Evolutionary conservation across 92 coral and sea anemone genomes (phyloP).

Genomic region (Scolanthus callimorphus): DNA sequence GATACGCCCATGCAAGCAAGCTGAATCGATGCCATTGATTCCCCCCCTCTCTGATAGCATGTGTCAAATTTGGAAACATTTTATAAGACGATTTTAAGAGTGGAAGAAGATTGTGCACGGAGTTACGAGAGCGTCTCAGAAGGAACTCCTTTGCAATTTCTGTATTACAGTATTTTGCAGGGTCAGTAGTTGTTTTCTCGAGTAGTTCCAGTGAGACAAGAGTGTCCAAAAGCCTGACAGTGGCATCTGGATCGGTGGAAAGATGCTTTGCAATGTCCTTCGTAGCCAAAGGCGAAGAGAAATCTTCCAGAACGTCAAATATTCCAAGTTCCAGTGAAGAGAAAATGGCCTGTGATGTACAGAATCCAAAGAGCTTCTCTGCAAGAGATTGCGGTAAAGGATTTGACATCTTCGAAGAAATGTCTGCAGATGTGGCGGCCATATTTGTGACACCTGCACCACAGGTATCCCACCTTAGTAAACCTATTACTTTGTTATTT

Average conservation of each 20-base stretch:
- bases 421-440: neutral
- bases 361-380: slow-evolving; percentile 17
- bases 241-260: slow-evolving; percentile 25
- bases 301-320: slow-evolving; percentile 17
- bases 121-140: slow-evolving; percentile 22
- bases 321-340: slow-evolving; percentile 39
- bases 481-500: neutral
- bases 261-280: slow-evolving; percentile 21
- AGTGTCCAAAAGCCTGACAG: slow-evolving; percentile 30
- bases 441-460: neutral
- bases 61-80: slow-evolving; percentile 26
- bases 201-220: slow-evolving; percentile 39
- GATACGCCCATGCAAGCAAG: neutral
- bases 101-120: slow-evolving; percentile 10
- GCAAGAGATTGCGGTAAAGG: neutral
- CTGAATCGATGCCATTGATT: slow-evolving; percentile 51
- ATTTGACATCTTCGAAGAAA: no score
- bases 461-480: neutral
- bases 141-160: slow-evolving; percentile 28
- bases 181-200: slow-evolving; percentile 9
- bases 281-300: slow-evolving; percentile 3
- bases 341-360: slow-evolving; percentile 14
- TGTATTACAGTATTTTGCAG: slow-evolving; percentile 16
- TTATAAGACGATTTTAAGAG: slow-evolving; percentile 20
- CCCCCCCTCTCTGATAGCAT: slow-evolving; percentile 48